Percentiles rank a stretch among this genome's conserved stretches.
These are phyloP conservation scores for Leucophenga montana DNA, from an alignment of 2,888 invertebrate species.

Conservation along the genomic window DNA sequence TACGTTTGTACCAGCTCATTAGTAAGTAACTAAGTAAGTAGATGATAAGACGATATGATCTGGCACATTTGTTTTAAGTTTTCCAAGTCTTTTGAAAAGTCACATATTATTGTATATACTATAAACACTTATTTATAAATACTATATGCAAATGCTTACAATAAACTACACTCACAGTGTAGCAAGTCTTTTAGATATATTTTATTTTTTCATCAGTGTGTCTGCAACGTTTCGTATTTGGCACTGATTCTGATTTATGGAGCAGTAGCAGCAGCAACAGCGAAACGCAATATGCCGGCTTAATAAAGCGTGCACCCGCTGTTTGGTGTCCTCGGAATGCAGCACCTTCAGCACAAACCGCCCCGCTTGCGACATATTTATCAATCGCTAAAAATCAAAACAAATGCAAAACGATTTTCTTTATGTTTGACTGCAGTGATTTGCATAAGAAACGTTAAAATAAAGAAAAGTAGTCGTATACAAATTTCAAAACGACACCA, in stretches of 20 bases:
- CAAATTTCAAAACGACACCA: conserved; percentile 3
- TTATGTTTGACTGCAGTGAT: conserved; percentile 66
- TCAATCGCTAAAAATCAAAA: conserved; percentile 65
- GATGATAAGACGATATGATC: too few species aligned
- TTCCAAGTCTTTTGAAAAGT: background rate
- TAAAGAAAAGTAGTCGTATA: conserved; percentile 32
- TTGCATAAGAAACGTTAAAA: conserved; percentile 58
- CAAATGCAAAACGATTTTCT: conserved; percentile 68
- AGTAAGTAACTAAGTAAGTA: too few species aligned
- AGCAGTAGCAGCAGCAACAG: background rate
- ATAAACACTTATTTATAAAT: background rate
- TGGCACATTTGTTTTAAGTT: too few species aligned
- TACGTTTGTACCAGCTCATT: too few species aligned
- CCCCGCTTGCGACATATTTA: conserved; percentile 26
- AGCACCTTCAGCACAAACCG: background rate
- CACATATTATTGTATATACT: background rate
- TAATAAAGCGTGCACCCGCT: conserved; percentile 18
- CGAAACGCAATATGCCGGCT: conserved; percentile 11
- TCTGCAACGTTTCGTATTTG: background rate
- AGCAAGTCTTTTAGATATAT: background rate
- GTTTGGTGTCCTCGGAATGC: background rate
- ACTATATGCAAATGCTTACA: background rate
- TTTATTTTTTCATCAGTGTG: background rate
- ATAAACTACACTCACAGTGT: too few species aligned
- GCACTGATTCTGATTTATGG: conserved; percentile 20